Base-by-base conservation (phyloP, 2,113 vertebrate species). In the Mugil cephalus region DNA sequence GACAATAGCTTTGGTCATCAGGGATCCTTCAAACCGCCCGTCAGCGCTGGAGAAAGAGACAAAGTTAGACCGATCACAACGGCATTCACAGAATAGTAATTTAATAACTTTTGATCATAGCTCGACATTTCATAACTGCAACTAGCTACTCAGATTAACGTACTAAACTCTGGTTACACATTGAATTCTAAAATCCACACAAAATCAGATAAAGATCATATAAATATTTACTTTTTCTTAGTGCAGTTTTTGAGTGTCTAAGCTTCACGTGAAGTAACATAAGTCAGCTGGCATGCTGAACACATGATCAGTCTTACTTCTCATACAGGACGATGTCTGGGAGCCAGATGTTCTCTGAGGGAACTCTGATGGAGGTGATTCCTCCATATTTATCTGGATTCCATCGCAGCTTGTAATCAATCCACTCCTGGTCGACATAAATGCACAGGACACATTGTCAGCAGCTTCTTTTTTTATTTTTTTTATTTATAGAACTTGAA, bases 251-350 rank as follows among this genome's bases (percentile, higher is more conserved):
- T n/a, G n/a, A n/a, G n/a, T n/a, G n/a, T n/a, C n/a, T n/a, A n/a
- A n/a, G n/a, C n/a, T n/a, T n/a, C n/a, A n/a, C n/a, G n/a, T n/a
- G n/a, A n/a, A n/a, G n/a, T n/a, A n/a, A n/a, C n/a, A n/a, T n/a
- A n/a, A n/a, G n/a, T n/a, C n/a, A n/a, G n/a, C n/a, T n/a, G n/a
- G n/a, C n/a, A n/a, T n/a, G n/a, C n/a, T n/a, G n/a, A n/a, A n/a
- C n/a, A n/a, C n/a, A n/a, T n/a, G n/a, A 72, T 8, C 10, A 8
- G n/a, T 56, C 80, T 94, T 94, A 98, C 97, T 98, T 98, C 92
- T 98, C 96, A 87, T 99, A 98, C 42, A 99, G 93, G 82, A 99
- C 97, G 7, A 99, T 98, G 81, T 99, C 97, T 0, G 98, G 97
- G 58, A 98, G 96, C 97, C 97, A 99, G 66, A 99, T 94, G 17